These are phyloP conservation scores for Polypterus senegalus DNA, from an alignment of 2,113 vertebrate genomes.

Conservation along the genomic window DNA sequence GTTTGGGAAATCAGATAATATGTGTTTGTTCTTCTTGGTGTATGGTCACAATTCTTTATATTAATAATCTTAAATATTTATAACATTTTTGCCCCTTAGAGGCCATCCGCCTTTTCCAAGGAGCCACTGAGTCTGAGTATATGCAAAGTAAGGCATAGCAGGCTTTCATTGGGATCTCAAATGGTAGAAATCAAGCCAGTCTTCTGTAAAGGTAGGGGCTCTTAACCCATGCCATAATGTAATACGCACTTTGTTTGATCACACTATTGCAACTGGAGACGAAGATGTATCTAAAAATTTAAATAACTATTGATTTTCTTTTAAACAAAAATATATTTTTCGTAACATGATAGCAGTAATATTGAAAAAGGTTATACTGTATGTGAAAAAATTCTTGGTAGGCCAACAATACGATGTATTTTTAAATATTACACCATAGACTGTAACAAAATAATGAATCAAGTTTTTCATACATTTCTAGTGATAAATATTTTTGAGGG, in stretches of 20 bases:
- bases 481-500: no score
- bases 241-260: conserved; percentile 38
- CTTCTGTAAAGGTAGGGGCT: conserved; percentile 17
- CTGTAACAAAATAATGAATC: no score
- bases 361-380: no score
- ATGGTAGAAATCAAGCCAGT: conserved; percentile 14
- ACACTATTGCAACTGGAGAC: conserved; percentile 34
- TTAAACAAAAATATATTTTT: conserved; percentile 48
- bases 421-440: no score
- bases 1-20: conserved; percentile 21
- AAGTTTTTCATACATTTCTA: no score
- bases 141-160: conserved; percentile 25
- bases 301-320: conserved; percentile 44
- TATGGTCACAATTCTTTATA: conserved; percentile 31
- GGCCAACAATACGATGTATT: no score
- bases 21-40: conserved; percentile 28
- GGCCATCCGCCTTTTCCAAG: conserved; percentile 24
- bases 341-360: conserved; percentile 35
- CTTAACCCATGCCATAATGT: conserved; percentile 27
- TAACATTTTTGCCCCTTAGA: conserved; percentile 38
- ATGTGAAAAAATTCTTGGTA: no score
- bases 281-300: conserved; percentile 34
- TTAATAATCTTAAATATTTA: conserved; percentile 52
- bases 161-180: conserved; percentile 18
- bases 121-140: conserved; percentile 54